Conservation (phyloP, 2,113 vertebrate genomes). For the Vombatus ursinus region DNA sequence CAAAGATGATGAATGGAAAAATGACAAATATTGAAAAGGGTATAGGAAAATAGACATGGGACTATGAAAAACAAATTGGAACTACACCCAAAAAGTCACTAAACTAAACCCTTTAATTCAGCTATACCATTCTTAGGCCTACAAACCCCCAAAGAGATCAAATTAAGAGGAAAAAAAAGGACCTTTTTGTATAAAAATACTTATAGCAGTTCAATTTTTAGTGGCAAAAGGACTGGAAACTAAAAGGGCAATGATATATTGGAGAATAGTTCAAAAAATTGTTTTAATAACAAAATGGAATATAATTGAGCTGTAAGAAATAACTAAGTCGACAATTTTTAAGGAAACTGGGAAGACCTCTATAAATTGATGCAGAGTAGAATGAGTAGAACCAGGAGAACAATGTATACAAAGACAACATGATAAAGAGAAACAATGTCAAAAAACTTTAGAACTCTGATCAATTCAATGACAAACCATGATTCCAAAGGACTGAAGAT, state of each 20-base stretch:
- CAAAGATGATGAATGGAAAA: background rate
- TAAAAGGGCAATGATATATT: background rate
- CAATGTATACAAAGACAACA: background rate
- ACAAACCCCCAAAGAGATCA: background rate
- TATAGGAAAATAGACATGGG: background rate
- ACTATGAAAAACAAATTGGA: background rate
- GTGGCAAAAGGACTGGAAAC: background rate
- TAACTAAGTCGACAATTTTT: background rate
- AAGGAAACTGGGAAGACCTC: background rate
- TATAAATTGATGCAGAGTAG: background rate
- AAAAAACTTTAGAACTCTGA: background rate
- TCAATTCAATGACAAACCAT: no score
- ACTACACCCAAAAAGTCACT: background rate
- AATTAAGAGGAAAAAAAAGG: background rate
- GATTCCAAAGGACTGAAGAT: no score
- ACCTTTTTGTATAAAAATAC: background rate
- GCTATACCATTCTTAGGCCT: background rate
- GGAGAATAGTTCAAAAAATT: background rate
- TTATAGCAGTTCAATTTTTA: background rate
- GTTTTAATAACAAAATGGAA: background rate
- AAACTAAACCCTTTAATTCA: background rate
- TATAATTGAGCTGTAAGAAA: background rate
- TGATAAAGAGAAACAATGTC: background rate
- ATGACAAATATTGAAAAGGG: background rate
- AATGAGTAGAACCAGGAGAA: background rate